Base-by-base conservation (phyloP, 2,113 vertebrate species). In the Pyxicephalus adspersus region DNA sequence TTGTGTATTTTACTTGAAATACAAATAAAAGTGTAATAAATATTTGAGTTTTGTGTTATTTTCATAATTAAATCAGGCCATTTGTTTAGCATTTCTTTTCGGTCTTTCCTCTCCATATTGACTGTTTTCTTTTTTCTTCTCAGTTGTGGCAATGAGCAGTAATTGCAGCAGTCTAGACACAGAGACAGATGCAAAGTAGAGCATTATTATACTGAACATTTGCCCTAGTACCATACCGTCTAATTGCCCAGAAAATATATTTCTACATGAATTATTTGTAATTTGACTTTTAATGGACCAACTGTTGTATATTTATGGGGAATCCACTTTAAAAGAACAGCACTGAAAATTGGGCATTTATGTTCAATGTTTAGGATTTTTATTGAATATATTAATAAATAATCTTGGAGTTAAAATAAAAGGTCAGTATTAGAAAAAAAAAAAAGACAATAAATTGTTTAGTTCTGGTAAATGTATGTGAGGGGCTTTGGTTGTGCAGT, bases 231-330 rank as follows among this genome's bases (percentile, higher is more conserved):
- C 22, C 85, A 89, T 92, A 91, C 90, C 91, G 93, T 95, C 95
- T 95, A 98, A 97, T 98, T 97, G 95, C 92, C 94, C 94, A 96
- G 95, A 98, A 98, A 97, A 98, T 96, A 93, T 91, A 93, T 93
- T 96, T 97, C 96, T 96, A 95, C 87, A 86, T 90, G 90, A 93
- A 92, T 93, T 93, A 96, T 96, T 91, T 94, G 94, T 97, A 94
- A 96, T 97, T 95, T 95, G 95, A 97, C 94, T 95, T 93, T 93
- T 96, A 96, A 95, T 93, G 94, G 93, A 94, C 94, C 95, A 97
- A 97, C 96, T 96, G 95, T 96, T 96, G 71, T 60, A 86, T 91
- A 86, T 92, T 91, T 89, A 88, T 80, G 31, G 31, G 84, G 88
- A 87, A 83, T 89, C 88, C 87, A 84, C 90, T 23, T 57, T 25